Percentiles rank a stretch among this genome's conserved stretches.
Evolutionary conservation across 2,888 invertebrate species (phyloP).

Genomic region (Diplolepis rosae): DNA sequence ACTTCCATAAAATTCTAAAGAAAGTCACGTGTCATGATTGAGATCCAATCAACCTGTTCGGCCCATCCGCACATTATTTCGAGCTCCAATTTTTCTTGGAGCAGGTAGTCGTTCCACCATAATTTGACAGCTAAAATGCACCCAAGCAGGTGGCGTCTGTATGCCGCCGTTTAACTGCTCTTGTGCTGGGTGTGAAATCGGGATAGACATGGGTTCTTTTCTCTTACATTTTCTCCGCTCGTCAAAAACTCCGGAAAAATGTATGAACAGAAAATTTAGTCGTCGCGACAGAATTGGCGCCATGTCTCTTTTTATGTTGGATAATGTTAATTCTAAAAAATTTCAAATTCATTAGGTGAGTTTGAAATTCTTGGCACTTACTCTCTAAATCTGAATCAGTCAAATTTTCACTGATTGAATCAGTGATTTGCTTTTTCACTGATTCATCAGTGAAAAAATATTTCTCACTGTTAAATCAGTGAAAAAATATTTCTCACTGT

Average conservation of each 20-base stretch:
- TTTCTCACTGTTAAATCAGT: no score
- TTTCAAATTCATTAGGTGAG: no score
- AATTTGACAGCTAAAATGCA: constrained; percentile 24
- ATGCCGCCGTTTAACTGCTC: constrained; percentile 18
- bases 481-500: no score
- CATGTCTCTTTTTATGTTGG: not conserved
- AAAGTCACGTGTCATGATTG: constrained; percentile 17
- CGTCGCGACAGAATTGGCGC: constrained; percentile 17
- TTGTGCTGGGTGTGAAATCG: constrained; percentile 21
- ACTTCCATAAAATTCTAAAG: not conserved
- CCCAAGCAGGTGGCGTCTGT: constrained; percentile 19
- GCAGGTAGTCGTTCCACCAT: constrained; percentile 27
- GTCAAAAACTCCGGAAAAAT: not conserved
- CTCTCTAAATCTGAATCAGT: no score
- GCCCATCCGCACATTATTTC: constrained; percentile 22
- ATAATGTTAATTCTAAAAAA: no score
- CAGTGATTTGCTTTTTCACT: no score
- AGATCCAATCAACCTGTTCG: constrained; percentile 21
- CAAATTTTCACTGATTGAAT: no score
- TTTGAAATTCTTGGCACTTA: no score
- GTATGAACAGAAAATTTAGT: constrained; percentile 4
- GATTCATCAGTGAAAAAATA: no score
- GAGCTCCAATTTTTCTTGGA: constrained; percentile 25
- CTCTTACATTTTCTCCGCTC: not conserved
- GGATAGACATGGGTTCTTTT: not conserved